A percentile compares a stretch with the other conserved stretches of the same genome.
phyloP scores from a whole-genome alignment of 1,140 invertebrate species.

The Ladona fulva region DNA sequence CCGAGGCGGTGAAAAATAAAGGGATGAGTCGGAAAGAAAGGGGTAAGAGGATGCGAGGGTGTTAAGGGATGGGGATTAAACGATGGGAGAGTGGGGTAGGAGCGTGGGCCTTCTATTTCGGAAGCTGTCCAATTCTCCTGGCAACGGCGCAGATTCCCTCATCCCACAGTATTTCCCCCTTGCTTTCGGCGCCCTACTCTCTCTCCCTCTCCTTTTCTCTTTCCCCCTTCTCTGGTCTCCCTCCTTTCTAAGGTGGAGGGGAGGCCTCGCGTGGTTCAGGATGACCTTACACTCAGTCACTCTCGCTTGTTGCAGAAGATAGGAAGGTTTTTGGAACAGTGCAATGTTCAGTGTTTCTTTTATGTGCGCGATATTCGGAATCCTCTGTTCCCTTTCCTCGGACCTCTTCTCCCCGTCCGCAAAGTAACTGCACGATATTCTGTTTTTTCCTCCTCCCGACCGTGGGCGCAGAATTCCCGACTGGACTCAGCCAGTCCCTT shows the following conservation, averaged over 20 bases:
- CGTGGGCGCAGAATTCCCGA: too few relatives aligned
- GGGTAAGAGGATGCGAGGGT: neutral
- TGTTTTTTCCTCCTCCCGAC: too few relatives aligned
- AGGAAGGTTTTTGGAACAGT: too few relatives aligned
- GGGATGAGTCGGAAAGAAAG: neutral
- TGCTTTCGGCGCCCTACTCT: neutral
- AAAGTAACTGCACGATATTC: too few relatives aligned
- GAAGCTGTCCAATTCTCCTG: conserved; percentile 8
- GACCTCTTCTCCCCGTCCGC: neutral
- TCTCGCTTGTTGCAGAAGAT: too few relatives aligned
- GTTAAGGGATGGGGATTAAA: neutral
- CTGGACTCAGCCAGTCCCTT: too few relatives aligned
- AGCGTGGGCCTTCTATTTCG: neutral
- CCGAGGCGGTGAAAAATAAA: neutral
- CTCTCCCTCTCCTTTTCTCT: neutral
- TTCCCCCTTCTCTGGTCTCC: neutral
- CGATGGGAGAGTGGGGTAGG: neutral
- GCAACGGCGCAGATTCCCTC: neutral
- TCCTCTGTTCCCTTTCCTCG: neutral
- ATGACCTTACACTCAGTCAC: too few relatives aligned
- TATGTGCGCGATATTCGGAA: neutral
- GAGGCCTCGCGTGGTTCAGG: too few relatives aligned
- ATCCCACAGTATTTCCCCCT: neutral
- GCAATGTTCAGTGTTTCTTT: too few relatives aligned
- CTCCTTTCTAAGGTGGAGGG: neutral